Percentiles rank a stretch among this genome's conserved stretches.
These are phyloP conservation scores for Zaprionus nigranus DNA, from an alignment of 1,140 invertebrate genomes.

Conservation along the genomic window DNA sequence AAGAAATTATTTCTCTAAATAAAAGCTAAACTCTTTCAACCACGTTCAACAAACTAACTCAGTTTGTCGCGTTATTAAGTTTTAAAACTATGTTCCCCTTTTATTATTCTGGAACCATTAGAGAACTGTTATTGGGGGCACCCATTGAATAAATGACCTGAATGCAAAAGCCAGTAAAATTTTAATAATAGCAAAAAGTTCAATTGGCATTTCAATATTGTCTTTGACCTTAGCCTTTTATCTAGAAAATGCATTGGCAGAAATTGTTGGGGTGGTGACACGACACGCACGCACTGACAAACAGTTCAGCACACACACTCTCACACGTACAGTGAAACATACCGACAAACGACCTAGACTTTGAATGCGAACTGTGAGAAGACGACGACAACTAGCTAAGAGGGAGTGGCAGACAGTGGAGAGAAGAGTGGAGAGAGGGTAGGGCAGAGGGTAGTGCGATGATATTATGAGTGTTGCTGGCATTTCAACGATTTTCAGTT, in stretches of 20 bases:
- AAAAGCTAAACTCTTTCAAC: too few relatives aligned
- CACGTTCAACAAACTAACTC: too few relatives aligned
- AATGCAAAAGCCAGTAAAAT: constrained; percentile 48
- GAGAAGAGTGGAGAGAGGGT: not conserved
- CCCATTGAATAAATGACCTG: constrained; percentile 7
- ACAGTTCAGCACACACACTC: constrained; percentile 15
- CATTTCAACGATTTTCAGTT: constrained; percentile 83
- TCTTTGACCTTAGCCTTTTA: constrained; percentile 81
- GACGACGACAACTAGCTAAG: not conserved
- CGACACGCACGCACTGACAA: constrained; percentile 26
- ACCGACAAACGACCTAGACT: constrained; percentile 46
- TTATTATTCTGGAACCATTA: not conserved
- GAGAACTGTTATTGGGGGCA: not conserved
- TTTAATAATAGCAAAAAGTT: constrained; percentile 79
- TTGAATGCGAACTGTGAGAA: constrained; percentile 12
- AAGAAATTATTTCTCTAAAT: too few relatives aligned
- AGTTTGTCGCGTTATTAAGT: not conserved
- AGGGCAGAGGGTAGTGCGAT: constrained; percentile 16
- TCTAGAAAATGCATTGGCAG: constrained; percentile 43
- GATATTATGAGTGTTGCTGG: constrained; percentile 82
- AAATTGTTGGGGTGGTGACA: constrained; percentile 45
- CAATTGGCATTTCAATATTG: constrained; percentile 82
- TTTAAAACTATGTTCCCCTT: constrained; percentile 6
- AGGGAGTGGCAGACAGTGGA: not conserved
- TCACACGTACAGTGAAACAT: not conserved